phyloP scores from a whole-genome alignment of 2,797 vertebrate species.

The Chaetodon trifasciatus region DNA sequence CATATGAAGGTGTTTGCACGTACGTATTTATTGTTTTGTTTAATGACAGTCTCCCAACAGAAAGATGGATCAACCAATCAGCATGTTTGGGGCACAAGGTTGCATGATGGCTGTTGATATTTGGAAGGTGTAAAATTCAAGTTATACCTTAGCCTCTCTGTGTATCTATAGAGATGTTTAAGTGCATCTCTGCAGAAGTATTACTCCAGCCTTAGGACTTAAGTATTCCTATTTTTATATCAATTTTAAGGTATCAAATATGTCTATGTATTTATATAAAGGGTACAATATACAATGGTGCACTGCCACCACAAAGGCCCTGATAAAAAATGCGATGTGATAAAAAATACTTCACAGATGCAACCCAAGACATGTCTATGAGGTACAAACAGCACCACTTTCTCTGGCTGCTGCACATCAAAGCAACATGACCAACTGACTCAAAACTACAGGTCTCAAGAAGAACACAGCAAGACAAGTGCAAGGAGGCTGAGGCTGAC shows the following conservation, averaged over 20 bases:
- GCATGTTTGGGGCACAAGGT: background rate
- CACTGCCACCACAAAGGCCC: background rate
- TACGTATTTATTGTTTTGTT: background rate
- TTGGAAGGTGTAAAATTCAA: background rate
- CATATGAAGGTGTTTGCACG: background rate
- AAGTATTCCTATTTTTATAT: background rate
- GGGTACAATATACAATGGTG: background rate
- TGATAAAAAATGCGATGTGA: background rate
- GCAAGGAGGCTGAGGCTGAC: constrained; percentile 27
- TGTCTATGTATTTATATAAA: background rate
- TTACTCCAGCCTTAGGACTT: background rate
- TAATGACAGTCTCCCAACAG: background rate
- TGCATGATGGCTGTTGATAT: background rate
- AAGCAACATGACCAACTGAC: constrained; percentile 39
- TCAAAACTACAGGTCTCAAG: constrained; percentile 51
- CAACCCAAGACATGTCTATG: constrained; percentile 17
- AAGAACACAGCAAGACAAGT: constrained; percentile 17
- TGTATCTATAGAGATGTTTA: background rate
- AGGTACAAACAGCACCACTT: constrained; percentile 38
- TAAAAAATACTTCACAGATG: constrained; percentile 30
- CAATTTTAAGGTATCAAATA: background rate
- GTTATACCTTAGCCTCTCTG: background rate
- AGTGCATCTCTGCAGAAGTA: background rate
- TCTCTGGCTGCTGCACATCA: constrained; percentile 53
- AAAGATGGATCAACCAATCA: background rate